Base-by-base conservation (phyloP, 2,797 vertebrate species). In the Syngnathus acus region DNA sequence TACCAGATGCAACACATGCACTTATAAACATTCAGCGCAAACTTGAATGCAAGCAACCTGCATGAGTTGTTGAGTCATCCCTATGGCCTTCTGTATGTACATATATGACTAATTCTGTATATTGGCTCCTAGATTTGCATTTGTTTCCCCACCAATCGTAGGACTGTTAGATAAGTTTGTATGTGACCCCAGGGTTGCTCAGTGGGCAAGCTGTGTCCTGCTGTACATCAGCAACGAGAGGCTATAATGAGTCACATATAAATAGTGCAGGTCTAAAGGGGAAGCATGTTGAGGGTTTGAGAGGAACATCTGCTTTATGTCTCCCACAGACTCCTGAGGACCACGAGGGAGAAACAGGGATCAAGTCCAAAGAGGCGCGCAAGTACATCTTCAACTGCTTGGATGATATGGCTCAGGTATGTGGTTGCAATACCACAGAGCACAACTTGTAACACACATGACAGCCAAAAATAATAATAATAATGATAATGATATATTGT, bases 301-400 rank as follows among this genome's bases (percentile, higher is more conserved):
- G 70, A 73, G 71, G 68, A 85, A 85, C 86, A 85, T 89, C 88
- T 87, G 86, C 78, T 89, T 88, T 79, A 84, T 88, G 83, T 90
- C 87, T 82, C 82, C 83, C 55, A 17, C 90, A 99, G 97, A 97
- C 95, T 17, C 94, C 92, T 38, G 97, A 99, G 83, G 96, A 98
- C 91, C 97, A 99, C 54, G 97, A 99, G 88, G 92, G 94, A 74
- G 96, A 99, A 87, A 98, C 95, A 0, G 96, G 95, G 82, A 98
- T 99, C 90, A 99, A 98, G 86, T 99, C 97, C 48, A 99, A 99
- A 88, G 97, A 99, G 89, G 97, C 97, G 68, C 93, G 97, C 80
- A 99, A 99, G 89, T 99, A 99, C 87, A 98, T 99, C 90, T 99
- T 99, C 88, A 99, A 99, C 91, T 99, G 97, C 86, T 85, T 99